Evolutionary conservation across 1,140 invertebrate genomes (phyloP), one percentile per base, ranked within the genome.

Genomic region (Drosophila malerkotliana): DNA sequence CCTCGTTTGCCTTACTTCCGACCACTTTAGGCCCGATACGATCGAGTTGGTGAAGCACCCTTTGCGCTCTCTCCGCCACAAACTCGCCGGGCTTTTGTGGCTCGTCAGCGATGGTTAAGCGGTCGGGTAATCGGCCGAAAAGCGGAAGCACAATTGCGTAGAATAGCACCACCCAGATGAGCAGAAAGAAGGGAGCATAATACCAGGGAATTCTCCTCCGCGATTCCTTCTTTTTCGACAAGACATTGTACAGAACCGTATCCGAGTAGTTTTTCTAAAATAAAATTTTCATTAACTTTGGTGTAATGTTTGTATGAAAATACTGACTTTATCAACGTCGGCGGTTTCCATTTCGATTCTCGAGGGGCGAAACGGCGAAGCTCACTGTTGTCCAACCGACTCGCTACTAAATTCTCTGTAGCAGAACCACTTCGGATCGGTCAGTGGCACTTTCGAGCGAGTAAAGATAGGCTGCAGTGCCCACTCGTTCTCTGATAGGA

Each of bases 1-100:
- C 92, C 92, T 96, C 95, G 89, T 95, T 95, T 62, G 93, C 94
- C 57, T 93, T 92, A 76, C 94, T 94, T 14, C 94, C 95, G 6
- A 93, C 92, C 12, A 94, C 92, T 83, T 95, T 92, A 3, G 95
- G 95, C 0, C 96, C 96, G 58, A 96, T 93, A 21, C 93, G 93
- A 3, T 95, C 95, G 57, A 96, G 92, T 75, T 95, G 94, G 15
- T 94, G 87, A 12, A 96, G 92, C 75, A 95, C 61, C 14, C 71
- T 55, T 52, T 85, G 64, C 0, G 91, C 88, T 24, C 85, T 77
- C 56, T 91, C 88, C 0, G 76, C 76, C 60, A 91, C 79, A 47
- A 91, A 91, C 26, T 68, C 47, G 9, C 77, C 73, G 10, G 66
- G 64, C 2, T 59, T 45, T 3, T 18, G 18, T 15, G 56, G 37